A percentile compares a stretch with the other conserved stretches of the same genome.
phyloP scores from a whole-genome alignment of 2,797 vertebrate species.

The Pteronotus mesoamericanus region DNA sequence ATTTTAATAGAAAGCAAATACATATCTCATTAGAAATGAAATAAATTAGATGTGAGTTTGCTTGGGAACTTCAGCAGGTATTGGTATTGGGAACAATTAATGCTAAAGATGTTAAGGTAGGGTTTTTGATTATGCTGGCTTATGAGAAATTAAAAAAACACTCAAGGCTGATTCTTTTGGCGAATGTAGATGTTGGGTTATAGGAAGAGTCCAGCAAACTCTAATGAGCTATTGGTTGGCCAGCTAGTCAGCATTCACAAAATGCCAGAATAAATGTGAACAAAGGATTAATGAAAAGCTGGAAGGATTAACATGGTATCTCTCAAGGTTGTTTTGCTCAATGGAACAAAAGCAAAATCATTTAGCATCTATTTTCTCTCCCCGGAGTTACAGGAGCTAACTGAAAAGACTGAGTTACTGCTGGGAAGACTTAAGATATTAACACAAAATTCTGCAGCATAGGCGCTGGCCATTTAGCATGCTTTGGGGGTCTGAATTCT shows the following conservation, averaged over 20 bases:
- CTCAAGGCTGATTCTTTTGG: background rate
- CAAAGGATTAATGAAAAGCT: conserved; percentile 38
- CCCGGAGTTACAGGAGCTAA: background rate
- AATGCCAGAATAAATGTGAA: conserved; percentile 8
- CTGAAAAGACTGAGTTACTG: background rate
- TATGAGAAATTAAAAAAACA: background rate
- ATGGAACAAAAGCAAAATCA: conserved; percentile 50
- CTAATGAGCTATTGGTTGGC: conserved; percentile 9
- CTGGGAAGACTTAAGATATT: background rate
- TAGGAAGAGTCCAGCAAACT: background rate
- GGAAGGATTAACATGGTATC: background rate
- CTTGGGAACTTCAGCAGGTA: background rate
- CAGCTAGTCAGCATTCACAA: conserved; percentile 35
- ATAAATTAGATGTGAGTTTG: conserved; percentile 27
- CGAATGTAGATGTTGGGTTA: background rate
- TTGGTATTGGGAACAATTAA: background rate
- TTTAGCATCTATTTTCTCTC: conserved; percentile 6
- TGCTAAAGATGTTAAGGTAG: background rate
- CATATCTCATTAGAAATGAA: background rate
- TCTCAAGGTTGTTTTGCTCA: conserved; percentile 50
- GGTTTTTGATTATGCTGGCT: background rate
- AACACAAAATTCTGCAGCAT: background rate
- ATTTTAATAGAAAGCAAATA: conserved; percentile 37
- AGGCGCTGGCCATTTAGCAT: background rate
- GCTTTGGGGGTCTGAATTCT: background rate